These are phyloP conservation scores for Amorpha juglandis DNA, from an alignment of 2,888 invertebrate species.

Conservation along the genomic window DNA sequence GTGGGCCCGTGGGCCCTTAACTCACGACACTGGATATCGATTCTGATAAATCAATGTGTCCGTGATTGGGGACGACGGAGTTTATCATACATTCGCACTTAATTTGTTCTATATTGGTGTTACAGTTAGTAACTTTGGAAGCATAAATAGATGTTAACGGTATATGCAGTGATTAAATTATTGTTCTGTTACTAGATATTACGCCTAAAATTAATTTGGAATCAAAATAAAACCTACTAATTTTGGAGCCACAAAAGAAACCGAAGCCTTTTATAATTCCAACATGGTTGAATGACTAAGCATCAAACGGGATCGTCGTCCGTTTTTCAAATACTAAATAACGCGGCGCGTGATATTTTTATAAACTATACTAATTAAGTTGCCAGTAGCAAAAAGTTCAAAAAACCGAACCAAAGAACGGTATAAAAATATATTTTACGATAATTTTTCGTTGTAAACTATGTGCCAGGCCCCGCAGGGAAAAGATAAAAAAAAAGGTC, in stretches of 20 bases:
- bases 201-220: too few relatives aligned
- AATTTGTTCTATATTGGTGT: neutral
- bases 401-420: slow-evolving; percentile 4
- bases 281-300: slow-evolving; percentile 8
- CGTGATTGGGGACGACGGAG: neutral
- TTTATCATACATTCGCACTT: neutral
- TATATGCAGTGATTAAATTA: too few relatives aligned
- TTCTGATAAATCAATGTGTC: slow-evolving; percentile 6
- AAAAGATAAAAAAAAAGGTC: slow-evolving; percentile 8
- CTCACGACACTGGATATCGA: slow-evolving; percentile 18
- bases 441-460: slow-evolving; percentile 17
- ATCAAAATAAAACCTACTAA: neutral
- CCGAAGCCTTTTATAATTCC: neutral
- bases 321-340: slow-evolving; percentile 23
- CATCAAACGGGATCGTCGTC: slow-evolving; percentile 18
- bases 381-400: slow-evolving; percentile 21
- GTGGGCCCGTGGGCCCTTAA: slow-evolving; percentile 13
- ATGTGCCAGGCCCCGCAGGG: slow-evolving; percentile 2
- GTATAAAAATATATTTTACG: slow-evolving; percentile 18
- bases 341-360: slow-evolving; percentile 18
- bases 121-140: neutral
- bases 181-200: too few relatives aligned
- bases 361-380: slow-evolving; percentile 14
- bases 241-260: neutral
- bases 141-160: neutral